Conservation (phyloP, 2,888 invertebrate genomes). For the Cryptus armator region DNA sequence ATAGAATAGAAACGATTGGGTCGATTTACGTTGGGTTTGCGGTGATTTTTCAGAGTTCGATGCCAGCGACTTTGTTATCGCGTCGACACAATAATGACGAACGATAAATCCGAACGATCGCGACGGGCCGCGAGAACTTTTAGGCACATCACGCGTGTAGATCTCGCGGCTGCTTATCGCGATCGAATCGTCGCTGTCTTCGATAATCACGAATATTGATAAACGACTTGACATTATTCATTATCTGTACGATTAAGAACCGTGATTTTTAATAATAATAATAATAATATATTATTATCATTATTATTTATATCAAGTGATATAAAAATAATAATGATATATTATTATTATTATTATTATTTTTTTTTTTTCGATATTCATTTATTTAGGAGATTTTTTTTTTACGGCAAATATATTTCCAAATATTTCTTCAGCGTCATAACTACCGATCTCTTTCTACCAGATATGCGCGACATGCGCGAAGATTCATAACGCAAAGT, state of each 20-base stretch:
- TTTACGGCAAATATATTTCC: too few relatives aligned
- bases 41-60: background rate
- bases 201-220: background rate
- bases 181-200: background rate
- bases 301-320: too few relatives aligned
- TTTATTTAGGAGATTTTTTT: too few relatives aligned
- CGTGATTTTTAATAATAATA: background rate
- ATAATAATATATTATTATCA: too few relatives aligned
- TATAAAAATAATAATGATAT: too few relatives aligned
- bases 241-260: background rate
- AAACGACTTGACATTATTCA: background rate
- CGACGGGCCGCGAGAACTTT: background rate
- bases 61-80: conserved; percentile 9
- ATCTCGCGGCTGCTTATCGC: background rate
- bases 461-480: background rate
- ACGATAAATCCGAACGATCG: conserved; percentile 1
- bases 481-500: background rate
- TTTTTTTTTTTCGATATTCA: background rate
- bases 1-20: background rate
- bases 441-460: too few relatives aligned
- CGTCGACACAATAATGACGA: background rate
- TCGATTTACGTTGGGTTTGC: background rate
- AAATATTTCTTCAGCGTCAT: too few relatives aligned
- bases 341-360: too few relatives aligned
- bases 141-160: background rate